phyloP scores from a whole-genome alignment of 2,797 vertebrate genomes.

The Dendrocincla tyrannina region DNA sequence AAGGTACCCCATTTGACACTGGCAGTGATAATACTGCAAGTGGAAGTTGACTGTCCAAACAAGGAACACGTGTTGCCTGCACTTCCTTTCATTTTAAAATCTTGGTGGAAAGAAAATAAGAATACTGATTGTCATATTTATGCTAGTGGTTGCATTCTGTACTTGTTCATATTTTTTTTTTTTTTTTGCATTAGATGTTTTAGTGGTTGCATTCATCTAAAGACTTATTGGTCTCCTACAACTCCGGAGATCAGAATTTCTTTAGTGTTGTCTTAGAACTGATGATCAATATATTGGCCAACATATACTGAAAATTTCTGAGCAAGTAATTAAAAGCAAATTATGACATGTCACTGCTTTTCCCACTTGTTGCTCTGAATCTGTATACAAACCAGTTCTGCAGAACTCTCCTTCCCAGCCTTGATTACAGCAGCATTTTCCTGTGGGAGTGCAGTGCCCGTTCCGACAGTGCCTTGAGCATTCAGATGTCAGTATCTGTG shows the following conservation, averaged over 20 bases:
- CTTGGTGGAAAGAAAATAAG: neutral
- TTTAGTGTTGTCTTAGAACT: neutral
- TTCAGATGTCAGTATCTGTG: conserved; percentile 88
- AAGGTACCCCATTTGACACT: neutral
- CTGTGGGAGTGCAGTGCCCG: conserved; percentile 92
- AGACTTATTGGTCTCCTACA: neutral
- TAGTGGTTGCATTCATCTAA: neutral
- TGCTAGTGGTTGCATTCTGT: neutral
- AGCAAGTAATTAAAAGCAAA: neutral
- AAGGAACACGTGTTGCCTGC: neutral
- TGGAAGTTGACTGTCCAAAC: neutral
- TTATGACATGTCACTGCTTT: neutral
- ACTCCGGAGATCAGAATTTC: neutral
- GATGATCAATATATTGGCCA: neutral
- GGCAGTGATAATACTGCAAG: neutral
- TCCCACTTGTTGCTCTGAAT: neutral
- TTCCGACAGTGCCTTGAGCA: conserved; percentile 95
- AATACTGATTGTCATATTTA: neutral
- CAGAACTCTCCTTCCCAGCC: conserved; percentile 98
- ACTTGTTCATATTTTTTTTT: neutral
- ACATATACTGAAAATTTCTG: neutral
- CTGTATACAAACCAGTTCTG: conserved; percentile 85
- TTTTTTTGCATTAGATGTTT: neutral
- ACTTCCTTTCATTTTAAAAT: neutral
- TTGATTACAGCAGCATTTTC: conserved; percentile 92